Conservation (phyloP, 2,797 vertebrate genomes). For the Myotis pilosus region DNA sequence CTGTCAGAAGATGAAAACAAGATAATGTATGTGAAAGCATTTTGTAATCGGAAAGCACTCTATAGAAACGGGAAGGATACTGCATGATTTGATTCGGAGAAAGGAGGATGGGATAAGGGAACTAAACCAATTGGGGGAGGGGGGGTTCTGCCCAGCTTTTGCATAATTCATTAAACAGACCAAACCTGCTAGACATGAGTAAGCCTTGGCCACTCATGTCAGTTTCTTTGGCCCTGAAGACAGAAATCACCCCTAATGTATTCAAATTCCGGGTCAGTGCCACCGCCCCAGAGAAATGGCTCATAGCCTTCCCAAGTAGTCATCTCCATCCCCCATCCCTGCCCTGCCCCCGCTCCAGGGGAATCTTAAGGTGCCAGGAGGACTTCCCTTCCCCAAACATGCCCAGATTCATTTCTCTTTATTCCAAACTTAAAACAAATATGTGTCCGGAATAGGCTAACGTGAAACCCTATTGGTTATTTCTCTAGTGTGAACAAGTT, state of each 20-base stretch:
- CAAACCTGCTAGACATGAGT: neutral
- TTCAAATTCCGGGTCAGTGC: neutral
- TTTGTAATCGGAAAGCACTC: neutral
- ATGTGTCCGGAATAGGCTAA: neutral
- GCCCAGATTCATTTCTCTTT: neutral
- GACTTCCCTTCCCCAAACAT: neutral
- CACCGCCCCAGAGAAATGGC: neutral
- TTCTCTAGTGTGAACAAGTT: neutral
- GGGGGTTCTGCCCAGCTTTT: neutral
- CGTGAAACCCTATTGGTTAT: neutral
- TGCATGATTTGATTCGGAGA: neutral
- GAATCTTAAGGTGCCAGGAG: neutral
- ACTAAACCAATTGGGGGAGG: neutral
- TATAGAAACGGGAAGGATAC: neutral
- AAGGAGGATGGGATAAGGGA: neutral
- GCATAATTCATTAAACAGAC: neutral
- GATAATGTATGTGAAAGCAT: neutral
- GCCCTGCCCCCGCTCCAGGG: fast-evolving
- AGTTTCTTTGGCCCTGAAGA: neutral
- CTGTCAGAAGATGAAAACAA: neutral
- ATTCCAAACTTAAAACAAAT: neutral
- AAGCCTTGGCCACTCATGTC: neutral
- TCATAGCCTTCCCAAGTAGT: too few relatives aligned
- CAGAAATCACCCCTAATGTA: neutral
- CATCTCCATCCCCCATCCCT: neutral